These are phyloP conservation scores for Hippocampus zosterae DNA, from an alignment of 2,113 vertebrate species.

Conservation along the genomic window DNA sequence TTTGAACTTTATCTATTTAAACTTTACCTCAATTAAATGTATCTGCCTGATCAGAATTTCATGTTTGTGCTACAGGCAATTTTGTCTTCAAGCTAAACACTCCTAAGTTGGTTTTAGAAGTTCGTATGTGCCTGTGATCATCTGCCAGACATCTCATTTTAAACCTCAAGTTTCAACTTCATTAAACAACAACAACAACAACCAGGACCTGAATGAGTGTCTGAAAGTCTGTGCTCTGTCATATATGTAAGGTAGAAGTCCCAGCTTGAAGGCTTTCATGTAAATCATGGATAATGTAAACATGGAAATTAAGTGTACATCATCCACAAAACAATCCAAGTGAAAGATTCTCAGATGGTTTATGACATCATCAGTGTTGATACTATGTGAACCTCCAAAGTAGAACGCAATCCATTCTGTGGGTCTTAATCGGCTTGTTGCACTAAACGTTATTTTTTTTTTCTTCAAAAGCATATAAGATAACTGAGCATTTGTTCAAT, in stretches of 20 bases:
- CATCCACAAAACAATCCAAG: background rate
- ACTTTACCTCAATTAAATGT: background rate
- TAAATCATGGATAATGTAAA: background rate
- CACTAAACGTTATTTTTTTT: too few relatives aligned
- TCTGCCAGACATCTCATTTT: slow-evolving; percentile 25
- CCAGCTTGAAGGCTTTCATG: background rate
- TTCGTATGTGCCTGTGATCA: slow-evolving; percentile 21
- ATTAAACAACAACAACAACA: slow-evolving; percentile 52
- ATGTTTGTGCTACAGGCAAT: background rate
- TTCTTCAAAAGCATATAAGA: too few relatives aligned
- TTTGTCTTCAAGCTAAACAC: slow-evolving; percentile 6
- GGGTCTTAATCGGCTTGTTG: too few relatives aligned
- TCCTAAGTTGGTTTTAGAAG: slow-evolving; percentile 17
- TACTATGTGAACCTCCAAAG: background rate
- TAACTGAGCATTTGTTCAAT: too few relatives aligned
- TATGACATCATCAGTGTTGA: background rate
- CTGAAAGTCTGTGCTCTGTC: slow-evolving; percentile 15
- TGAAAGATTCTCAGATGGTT: background rate
- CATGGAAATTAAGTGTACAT: background rate
- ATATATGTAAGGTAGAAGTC: background rate
- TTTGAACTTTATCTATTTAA: background rate
- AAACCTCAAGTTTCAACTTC: slow-evolving; percentile 46
- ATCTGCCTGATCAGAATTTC: slow-evolving; percentile 4
- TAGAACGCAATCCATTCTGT: background rate
- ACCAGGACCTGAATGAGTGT: slow-evolving; percentile 34